phyloP scores from a whole-genome alignment of 2,888 invertebrate genomes.

The Chydorus sphaericus region DNA sequence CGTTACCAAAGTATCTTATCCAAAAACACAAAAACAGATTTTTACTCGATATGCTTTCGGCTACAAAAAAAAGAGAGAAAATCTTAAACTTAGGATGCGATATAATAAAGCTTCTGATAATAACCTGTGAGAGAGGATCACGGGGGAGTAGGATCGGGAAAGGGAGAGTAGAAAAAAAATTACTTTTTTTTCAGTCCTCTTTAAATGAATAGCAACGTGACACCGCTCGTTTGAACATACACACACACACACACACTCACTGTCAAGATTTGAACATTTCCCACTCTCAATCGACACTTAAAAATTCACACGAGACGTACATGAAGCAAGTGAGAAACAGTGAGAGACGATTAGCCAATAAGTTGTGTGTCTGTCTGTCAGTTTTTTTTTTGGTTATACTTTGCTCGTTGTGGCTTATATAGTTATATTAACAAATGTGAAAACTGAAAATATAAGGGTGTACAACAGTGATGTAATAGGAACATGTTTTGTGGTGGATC shows the following conservation, averaged over 20 bases:
- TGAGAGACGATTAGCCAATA: no score
- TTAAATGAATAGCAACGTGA: slow-evolving; percentile 1
- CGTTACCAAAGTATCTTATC: no score
- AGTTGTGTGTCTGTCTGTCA: background rate
- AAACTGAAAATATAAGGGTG: background rate
- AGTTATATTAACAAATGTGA: no score
- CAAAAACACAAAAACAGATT: no score
- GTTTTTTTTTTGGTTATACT: background rate
- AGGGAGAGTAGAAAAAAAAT: no score
- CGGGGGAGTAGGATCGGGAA: no score
- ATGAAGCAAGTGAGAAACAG: background rate
- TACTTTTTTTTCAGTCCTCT: background rate
- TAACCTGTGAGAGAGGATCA: slow-evolving; percentile 7
- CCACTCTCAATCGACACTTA: no score
- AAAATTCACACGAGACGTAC: background rate
- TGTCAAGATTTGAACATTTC: no score
- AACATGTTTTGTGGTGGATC: background rate
- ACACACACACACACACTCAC: no score
- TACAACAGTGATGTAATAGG: background rate
- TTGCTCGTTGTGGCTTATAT: slow-evolving; percentile 6
- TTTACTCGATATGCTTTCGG: no score
- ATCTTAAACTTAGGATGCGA: background rate
- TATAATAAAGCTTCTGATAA: slow-evolving; percentile 2
- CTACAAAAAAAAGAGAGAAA: no score
- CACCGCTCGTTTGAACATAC: slow-evolving; percentile 6